Evolutionary conservation across 2,888 invertebrate genomes (phyloP), one percentile per base, ranked within the genome.

Genomic region (Dicycla oo): DNA sequence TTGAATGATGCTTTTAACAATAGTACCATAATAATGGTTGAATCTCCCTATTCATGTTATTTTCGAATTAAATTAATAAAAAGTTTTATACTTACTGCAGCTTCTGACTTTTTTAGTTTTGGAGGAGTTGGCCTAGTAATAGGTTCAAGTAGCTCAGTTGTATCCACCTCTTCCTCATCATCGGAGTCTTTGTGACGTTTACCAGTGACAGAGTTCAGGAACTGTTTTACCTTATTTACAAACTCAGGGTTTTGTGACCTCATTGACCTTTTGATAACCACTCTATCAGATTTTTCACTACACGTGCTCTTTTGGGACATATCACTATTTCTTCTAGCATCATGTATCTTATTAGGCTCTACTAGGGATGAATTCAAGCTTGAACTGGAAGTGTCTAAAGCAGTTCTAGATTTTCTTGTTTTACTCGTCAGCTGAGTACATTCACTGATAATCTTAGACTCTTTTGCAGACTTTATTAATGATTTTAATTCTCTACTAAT

Each of bases 161-260:
- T 85, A 54, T 90, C 88, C 20, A 90, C 89, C 56, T 90, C 91
- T 43, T 90, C 91, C 13, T 90, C 89, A 10, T 91, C 92, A 78
- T 95, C 94, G 53, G 91, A 92, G 60, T 88, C 87, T 81, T 92
- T 94, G 68, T 86, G 88, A 72, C 79, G 84, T 82, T 93, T 94
- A 40, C 93, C 93, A 66, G 95, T 94, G 3, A 97, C 94, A 70
- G 97, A 96, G 86, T 96, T 96, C 18, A 97, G 89, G 86, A 97
- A 97, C 81, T 96, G 96, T 81, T 96, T 96, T 66, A 97, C 97
- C 88, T 97, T 97, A 80, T 95, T 95, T 0, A 96, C 96, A 93
- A 97, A 97, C 61, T 97, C 97, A 15, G 97, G 96, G 85, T 97
- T 97, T 87, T 97, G 97, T 11, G 97, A 97, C 69, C 97, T 93